A percentile compares a stretch with the other conserved stretches of the same genome.
Evolutionary conservation across 1,140 invertebrate genomes (phyloP).

Genomic region (Drosophila orosa): DNA sequence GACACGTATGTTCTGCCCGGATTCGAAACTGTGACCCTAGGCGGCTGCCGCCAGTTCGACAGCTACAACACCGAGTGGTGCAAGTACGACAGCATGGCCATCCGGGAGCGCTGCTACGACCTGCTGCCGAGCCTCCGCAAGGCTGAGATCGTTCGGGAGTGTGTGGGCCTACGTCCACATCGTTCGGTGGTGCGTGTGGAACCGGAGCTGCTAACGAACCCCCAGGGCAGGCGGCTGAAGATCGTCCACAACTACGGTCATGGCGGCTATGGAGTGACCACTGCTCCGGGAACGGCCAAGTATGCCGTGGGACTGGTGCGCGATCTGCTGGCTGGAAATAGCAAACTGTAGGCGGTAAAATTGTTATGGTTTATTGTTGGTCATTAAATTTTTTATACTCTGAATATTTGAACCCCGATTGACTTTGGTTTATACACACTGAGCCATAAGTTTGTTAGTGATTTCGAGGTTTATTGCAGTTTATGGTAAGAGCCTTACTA

Average conservation of each 20-base stretch:
- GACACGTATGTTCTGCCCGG: slow-evolving; percentile 95
- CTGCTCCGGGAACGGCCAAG: slow-evolving; percentile 93
- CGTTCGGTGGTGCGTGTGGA: slow-evolving; percentile 91
- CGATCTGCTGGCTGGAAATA: slow-evolving; percentile 85
- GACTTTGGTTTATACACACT: slow-evolving; percentile 1
- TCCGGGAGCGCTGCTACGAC: slow-evolving; percentile 89
- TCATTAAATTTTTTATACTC: slow-evolving; percentile 44
- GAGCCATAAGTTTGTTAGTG: slow-evolving; percentile 3
- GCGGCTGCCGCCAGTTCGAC: slow-evolving; percentile 92
- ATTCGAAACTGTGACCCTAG: slow-evolving; percentile 89
- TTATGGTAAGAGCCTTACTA: not conserved
- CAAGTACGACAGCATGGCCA: slow-evolving; percentile 89
- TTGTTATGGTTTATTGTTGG: slow-evolving; percentile 16
- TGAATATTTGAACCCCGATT: slow-evolving; percentile 38
- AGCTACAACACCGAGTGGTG: slow-evolving; percentile 89
- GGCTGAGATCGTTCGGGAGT: slow-evolving; percentile 87
- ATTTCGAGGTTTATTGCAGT: slow-evolving; percentile 9
- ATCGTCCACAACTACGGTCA: slow-evolving; percentile 97
- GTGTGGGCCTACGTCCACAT: slow-evolving; percentile 92
- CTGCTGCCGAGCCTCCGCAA: slow-evolving; percentile 90
- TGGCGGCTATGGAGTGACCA: slow-evolving; percentile 94
- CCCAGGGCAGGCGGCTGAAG: slow-evolving; percentile 84
- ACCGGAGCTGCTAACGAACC: slow-evolving; percentile 85
- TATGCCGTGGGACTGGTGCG: slow-evolving; percentile 89
- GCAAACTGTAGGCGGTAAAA: slow-evolving; percentile 84